phyloP scores from a whole-genome alignment of 2,888 invertebrate species.

The Brachypalpus laphriformis region DNA sequence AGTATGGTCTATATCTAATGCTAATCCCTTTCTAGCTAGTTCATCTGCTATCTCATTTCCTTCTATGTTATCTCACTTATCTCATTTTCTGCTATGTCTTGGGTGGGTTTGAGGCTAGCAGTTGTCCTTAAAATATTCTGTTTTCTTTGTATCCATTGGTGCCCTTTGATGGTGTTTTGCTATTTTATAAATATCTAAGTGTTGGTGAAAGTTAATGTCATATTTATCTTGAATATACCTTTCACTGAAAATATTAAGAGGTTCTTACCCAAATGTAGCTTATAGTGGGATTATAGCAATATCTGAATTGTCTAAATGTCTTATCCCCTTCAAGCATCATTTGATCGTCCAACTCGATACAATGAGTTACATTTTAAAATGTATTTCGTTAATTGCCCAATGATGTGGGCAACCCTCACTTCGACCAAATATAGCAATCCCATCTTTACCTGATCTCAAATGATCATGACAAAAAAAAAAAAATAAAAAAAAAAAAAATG shows the following conservation, averaged over 20 bases:
- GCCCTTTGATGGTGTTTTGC: no score
- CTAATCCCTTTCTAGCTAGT: no score
- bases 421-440: not conserved
- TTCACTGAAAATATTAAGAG: not conserved
- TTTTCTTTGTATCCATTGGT: no score
- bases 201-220: no score
- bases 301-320: not conserved
- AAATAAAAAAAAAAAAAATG: conserved; percentile 1
- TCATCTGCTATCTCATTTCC: no score
- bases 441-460: conserved; percentile 13
- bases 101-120: no score
- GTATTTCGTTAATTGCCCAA: not conserved
- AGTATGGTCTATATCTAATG: no score
- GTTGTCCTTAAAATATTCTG: no score
- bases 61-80: no score
- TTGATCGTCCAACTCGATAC: not conserved
- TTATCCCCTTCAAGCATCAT: not conserved
- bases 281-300: not conserved
- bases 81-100: no score
- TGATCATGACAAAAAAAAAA: not conserved
- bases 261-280: not conserved
- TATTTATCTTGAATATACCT: no score
- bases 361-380: not conserved
- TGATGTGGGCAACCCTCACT: conserved; percentile 1
- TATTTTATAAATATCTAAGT: no score